Base-by-base conservation (phyloP, 2,113 vertebrate genomes). In the Dasypus novemcinctus region DNA sequence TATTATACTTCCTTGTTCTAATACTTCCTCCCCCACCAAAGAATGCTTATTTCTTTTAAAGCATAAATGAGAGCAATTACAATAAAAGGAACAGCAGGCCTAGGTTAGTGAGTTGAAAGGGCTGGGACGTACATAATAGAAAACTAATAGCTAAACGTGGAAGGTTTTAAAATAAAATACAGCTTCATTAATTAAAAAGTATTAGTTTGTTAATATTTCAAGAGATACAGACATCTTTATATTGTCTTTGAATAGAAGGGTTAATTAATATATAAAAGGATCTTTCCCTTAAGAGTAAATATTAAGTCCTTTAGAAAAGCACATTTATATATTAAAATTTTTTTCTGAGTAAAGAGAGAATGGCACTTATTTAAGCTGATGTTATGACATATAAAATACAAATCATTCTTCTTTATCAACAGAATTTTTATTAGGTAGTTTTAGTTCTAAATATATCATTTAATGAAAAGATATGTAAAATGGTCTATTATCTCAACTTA, bases 11-110 rank as follows among this genome's bases (percentile, higher is more conserved):
- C 12, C 10, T 79, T 84, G 41, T 88, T 52, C 5, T n/a, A 38
- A 10, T 59, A 64, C 52, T 33, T 46, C 36, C 36, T 18, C 1
- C 3, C 20, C 46, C 46, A 46, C 43, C 9, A 61, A 92, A 88
- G 21, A 20, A n/a, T 75, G 10, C 41, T 88, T 93, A 84, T 31
- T 23, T 38, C 36, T 91, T 93, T 54, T 59, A 87, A 95, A 81
- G 36, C 21, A 63, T 93, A 91, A 66, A 66, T 95, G 38, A 93
- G 14, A 14, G 21, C 72, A 49, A 52, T 14, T 52, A 52, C 76
- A 27, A 18, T 59, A 88, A 88, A 93, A 94, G 14, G 33, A 90
- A 49, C 1, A 52, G 61, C 25, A 93, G n/a, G 2, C 8, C 41
- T 11, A 49, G 17, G 14, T 89, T 66, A 76, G 59, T 17, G 91